Base-by-base conservation (phyloP, 2,113 vertebrate genomes). In the Neogobius melanostomus region DNA sequence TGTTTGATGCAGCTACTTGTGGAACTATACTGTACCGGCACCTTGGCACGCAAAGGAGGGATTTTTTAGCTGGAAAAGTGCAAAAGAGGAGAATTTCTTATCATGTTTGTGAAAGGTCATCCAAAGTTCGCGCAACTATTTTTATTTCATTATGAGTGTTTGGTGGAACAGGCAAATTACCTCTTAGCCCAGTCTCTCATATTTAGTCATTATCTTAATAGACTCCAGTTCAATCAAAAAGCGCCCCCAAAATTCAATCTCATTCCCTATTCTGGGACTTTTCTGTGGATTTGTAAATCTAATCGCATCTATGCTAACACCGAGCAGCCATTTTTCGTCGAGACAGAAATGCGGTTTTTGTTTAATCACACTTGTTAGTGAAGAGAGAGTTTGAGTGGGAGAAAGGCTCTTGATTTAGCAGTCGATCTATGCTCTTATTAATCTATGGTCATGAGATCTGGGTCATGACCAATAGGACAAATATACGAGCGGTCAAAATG, bases 151-250 rank as follows among this genome's bases (percentile, higher is more conserved):
- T 61, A 43, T 14, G n/a, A n/a, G 36, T 61, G 59, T 45, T 61
- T 61, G 59, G 14, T 8, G 36, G 59, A 61, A 36, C 28, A 42
- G 14, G 14, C 59, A 16, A 16, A 61, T 61, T n/a, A 61, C 15
- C 42, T 43, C 59, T 45, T 5, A n/a, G 36, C 57, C 12, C 11
- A 6, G 56, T 59, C 56, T 15, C 15, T 16, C 59, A 45, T 61
- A 61, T 44, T 61, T 44, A 9, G 59, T 45, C 36, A 61, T 45
- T 61, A 44, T 61, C 42, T 44, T 61, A 45, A 61, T 61, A 44
- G 15, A 61, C 59, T 61, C 59, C 42, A 45, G 59, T 61, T 61
- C 59, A 61, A 61, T 61, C 59, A 61, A 61, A 61, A 44, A n/a
- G 59, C 42, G 8, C 36, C 15, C 59, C 59, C 59, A 16, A 61